Conservation (phyloP, 2,888 invertebrate species). For the Synergus umbraculus region DNA sequence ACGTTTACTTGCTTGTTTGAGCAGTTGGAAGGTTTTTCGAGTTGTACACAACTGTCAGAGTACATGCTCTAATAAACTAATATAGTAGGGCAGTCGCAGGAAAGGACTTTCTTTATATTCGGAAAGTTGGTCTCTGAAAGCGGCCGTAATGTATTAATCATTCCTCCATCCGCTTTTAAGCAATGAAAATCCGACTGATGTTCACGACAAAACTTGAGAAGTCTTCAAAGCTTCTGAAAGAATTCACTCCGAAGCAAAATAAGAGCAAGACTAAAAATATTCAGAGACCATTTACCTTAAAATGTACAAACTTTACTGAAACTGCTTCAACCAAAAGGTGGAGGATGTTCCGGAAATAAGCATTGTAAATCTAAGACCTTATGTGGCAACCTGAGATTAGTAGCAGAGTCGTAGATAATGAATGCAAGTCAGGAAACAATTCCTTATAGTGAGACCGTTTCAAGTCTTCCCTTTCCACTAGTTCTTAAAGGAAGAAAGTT, state of each 20-base stretch:
- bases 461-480: not conserved
- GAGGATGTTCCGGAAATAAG: not conserved
- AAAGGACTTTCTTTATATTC: conserved; percentile 1
- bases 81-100: not conserved
- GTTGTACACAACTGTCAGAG: conserved; percentile 19
- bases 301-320: not conserved
- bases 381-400: conserved; percentile 8
- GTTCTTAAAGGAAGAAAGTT: not conserved
- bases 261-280: not conserved
- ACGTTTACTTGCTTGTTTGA: conserved; percentile 36
- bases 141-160: not conserved
- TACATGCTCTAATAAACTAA: not conserved
- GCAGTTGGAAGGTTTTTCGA: conserved; percentile 30
- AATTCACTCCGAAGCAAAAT: not conserved
- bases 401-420: not conserved
- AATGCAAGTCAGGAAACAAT: conserved; percentile 17
- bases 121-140: conserved; percentile 1
- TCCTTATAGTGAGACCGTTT: not conserved
- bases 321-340: not conserved
- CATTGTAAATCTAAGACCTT: conserved; percentile 5
- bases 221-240: not conserved
- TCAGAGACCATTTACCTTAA: not conserved
- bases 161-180: not conserved
- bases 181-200: not conserved
- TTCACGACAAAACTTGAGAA: not conserved